Conservation (phyloP, 1,140 invertebrate species). For the Achatina immaculata region DNA sequence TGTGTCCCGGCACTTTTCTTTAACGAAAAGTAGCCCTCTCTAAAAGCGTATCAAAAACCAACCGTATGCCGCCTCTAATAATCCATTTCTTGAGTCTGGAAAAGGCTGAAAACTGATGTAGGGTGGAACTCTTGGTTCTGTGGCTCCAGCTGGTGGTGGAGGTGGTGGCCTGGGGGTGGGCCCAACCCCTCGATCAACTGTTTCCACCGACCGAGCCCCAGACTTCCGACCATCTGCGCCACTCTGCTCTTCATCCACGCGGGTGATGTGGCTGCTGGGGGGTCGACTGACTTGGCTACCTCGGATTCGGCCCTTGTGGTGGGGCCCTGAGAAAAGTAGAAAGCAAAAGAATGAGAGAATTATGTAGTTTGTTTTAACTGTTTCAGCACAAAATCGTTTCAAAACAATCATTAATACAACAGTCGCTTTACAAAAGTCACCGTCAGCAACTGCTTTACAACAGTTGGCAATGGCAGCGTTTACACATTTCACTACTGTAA, state of each 20-base stretch:
- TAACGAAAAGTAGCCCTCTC: no score
- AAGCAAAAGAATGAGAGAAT: no score
- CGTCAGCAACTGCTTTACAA: no score
- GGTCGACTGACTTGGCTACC: conserved; percentile 48
- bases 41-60: conserved; percentile 20
- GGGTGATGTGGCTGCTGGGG: conserved; percentile 54
- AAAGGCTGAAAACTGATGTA: conserved; percentile 53
- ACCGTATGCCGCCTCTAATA: conserved; percentile 63
- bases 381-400: no score
- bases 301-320: conserved; percentile 46
- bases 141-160: conserved; percentile 30
- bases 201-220: conserved; percentile 48
- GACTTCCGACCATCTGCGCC: conserved; percentile 42
- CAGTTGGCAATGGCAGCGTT: no score
- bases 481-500: no score
- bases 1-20: background rate
- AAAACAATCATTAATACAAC: no score
- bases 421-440: no score
- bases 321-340: no score
- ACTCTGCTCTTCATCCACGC: conserved; percentile 59
- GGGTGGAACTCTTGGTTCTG: conserved; percentile 44
- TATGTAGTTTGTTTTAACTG: no score
- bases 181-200: conserved; percentile 59
- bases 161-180: conserved; percentile 59
- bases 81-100: conserved; percentile 59